Base-by-base conservation (phyloP, 2,888 invertebrate species). In the Auanema freiburgensis region DNA sequence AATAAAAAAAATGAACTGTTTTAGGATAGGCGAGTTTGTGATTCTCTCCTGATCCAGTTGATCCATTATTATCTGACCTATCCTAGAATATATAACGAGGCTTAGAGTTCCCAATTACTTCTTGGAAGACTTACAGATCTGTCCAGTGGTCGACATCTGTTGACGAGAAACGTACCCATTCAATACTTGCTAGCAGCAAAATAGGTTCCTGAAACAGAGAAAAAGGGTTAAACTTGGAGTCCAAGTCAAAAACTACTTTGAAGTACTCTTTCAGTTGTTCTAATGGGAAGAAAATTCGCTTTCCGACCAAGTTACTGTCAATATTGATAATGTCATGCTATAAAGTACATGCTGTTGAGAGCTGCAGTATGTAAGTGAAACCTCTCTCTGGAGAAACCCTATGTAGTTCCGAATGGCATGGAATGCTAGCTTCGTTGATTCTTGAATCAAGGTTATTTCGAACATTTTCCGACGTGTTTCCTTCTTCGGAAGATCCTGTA, bases 381-480 rank as follows among this genome's bases (percentile, higher is more conserved):
- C 33, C 33, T 33, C 33, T 33, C 33, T 33, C 33, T 33, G 33
- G 3, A 33, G 33, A 33, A 33, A 33, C 3, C 33, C 33, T 5
- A 33, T 33, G 33, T 69, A 72, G 11, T 49, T 25, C 50, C 66
- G 62, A 44, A 72, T 69, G 1, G 69, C 66, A n/a, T 51, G 54
- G 24, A 66, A 72, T 16, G 69, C 72, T 0, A 67, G 62, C 25
- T 69, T 69, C 11, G 72, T 72, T 10, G 67, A 63, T 25, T 72
- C 72, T 54, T 72, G 72, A 2, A 66, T 62, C 14, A 72, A 52
- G 53, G 65, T 66, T 25, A 69, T 72, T 21, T 67, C 66, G 41
- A 67, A 66, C 49, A 72, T 67, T 43, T 65, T 65, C 25, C 65
- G 50, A 25, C 66, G 67, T 21, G 59, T 69, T 41, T 66, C 69